Evolutionary conservation across 2,113 vertebrate genomes (phyloP).

Genomic region (Oostethus manadensis): DNA sequence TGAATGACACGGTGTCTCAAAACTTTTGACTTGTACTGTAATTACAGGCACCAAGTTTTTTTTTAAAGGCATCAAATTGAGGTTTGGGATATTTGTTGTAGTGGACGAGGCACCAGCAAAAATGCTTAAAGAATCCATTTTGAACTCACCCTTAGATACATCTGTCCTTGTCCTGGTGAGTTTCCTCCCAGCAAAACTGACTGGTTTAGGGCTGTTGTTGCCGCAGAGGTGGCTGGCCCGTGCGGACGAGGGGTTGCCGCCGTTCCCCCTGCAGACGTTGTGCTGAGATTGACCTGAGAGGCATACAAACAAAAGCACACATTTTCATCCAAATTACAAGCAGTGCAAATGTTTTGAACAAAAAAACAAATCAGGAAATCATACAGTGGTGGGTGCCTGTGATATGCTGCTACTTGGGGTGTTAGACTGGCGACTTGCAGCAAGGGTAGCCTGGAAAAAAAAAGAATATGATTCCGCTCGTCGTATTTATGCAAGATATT

Average conservation of each 20-base stretch:
- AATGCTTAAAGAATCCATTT: background rate
- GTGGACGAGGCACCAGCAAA: background rate
- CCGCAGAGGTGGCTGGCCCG: constrained; percentile 79
- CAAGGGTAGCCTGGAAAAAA: constrained; percentile 83
- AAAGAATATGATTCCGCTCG: background rate
- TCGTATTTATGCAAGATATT: background rate
- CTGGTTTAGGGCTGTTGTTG: constrained; percentile 80
- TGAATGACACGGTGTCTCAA: too few species aligned
- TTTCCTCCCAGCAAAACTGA: constrained; percentile 90
- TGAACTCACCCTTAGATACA: constrained; percentile 87
- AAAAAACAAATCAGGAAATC: constrained; percentile 63
- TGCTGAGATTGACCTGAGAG: constrained; percentile 68
- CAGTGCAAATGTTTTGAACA: background rate
- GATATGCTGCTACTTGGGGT: constrained; percentile 83
- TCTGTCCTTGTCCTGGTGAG: constrained; percentile 85
- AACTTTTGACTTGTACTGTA: too few species aligned
- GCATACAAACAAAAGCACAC: background rate
- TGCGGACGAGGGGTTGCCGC: constrained; percentile 69
- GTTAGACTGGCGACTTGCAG: constrained; percentile 89
- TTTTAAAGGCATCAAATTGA: too few species aligned
- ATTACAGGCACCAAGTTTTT: too few species aligned
- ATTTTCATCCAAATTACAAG: background rate
- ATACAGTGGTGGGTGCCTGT: constrained; percentile 81
- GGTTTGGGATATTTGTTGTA: too few species aligned
- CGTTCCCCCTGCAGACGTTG: constrained; percentile 64